These are phyloP conservation scores for Aspidiotus rigidus DNA, from an alignment of 2,888 invertebrate species.

Conservation along the genomic window DNA sequence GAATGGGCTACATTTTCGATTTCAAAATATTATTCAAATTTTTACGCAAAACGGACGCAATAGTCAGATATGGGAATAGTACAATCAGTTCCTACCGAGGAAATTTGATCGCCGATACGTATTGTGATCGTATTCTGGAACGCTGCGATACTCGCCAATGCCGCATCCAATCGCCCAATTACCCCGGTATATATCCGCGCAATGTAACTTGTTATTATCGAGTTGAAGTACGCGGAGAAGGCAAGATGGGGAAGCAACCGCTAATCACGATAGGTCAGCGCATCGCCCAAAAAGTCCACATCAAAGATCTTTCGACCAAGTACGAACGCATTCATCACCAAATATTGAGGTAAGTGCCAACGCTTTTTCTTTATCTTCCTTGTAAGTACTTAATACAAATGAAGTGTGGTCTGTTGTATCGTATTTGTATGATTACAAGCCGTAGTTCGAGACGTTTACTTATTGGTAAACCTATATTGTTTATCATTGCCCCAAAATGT, in stretches of 20 bases:
- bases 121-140: constrained; percentile 70
- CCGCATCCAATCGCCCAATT: constrained; percentile 79
- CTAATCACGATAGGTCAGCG: constrained; percentile 66
- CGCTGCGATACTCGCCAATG: constrained; percentile 62
- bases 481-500: too few species aligned
- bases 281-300: constrained; percentile 67
- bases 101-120: constrained; percentile 62
- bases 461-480: too few species aligned
- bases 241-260: constrained; percentile 63
- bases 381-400: not conserved
- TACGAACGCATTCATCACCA: constrained; percentile 62
- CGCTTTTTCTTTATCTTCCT: not conserved
- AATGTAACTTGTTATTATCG: constrained; percentile 75
- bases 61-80: constrained; percentile 66
- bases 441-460: too few species aligned
- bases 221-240: constrained; percentile 48
- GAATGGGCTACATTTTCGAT: constrained; percentile 69
- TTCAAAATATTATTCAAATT: constrained; percentile 78
- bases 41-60: constrained; percentile 63
- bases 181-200: constrained; percentile 78
- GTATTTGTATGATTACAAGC: not conserved
- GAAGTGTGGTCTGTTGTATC: constrained; percentile 3
- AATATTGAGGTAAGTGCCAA: constrained; percentile 58
- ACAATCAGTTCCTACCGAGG: constrained; percentile 66
- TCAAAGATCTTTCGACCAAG: constrained; percentile 66